Percentiles rank a stretch among this genome's conserved stretches.
Evolutionary conservation across 1,140 invertebrate genomes (phyloP).

Genomic region (Hermetia illucens): DNA sequence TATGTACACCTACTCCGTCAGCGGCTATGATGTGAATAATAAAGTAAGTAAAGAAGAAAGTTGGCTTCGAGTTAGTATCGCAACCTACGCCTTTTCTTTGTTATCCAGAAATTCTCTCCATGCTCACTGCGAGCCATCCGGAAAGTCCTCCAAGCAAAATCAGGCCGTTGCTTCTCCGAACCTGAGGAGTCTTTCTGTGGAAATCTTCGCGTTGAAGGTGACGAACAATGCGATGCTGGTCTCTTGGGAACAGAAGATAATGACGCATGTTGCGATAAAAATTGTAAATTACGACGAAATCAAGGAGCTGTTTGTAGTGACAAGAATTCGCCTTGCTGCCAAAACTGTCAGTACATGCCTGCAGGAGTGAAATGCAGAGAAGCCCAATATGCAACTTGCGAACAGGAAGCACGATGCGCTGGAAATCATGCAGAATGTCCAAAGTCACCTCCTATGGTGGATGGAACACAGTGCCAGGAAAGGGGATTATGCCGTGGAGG

Average conservation of each 20-base stretch:
- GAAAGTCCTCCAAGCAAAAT: constrained; percentile 84
- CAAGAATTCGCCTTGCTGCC: constrained; percentile 89
- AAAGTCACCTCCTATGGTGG: constrained; percentile 70
- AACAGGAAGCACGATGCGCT: constrained; percentile 70
- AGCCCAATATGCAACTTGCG: constrained; percentile 77
- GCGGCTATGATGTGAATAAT: constrained; percentile 93
- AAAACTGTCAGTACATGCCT: constrained; percentile 73
- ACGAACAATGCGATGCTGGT: constrained; percentile 89
- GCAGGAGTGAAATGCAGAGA: constrained; percentile 70
- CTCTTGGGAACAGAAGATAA: constrained; percentile 83
- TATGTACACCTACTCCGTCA: constrained; percentile 97
- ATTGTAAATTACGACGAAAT: constrained; percentile 69
- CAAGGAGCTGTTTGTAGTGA: constrained; percentile 80
- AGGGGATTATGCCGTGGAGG: constrained; percentile 73
- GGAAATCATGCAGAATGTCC: constrained; percentile 43
- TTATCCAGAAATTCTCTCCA: constrained; percentile 76
- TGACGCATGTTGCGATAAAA: constrained; percentile 83
- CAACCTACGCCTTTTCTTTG: constrained; percentile 8
- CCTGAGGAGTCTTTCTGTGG: constrained; percentile 91
- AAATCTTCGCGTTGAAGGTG: constrained; percentile 82
- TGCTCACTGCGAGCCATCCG: constrained; percentile 85
- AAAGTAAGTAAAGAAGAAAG: constrained; percentile 61
- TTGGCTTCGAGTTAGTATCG: no score
- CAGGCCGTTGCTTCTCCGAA: constrained; percentile 81
- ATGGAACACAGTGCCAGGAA: constrained; percentile 76